Percentiles rank a stretch among this genome's conserved stretches.
These are phyloP conservation scores for Globodera rostochiensis DNA, from an alignment of 1,140 invertebrate genomes.

Conservation along the genomic window DNA sequence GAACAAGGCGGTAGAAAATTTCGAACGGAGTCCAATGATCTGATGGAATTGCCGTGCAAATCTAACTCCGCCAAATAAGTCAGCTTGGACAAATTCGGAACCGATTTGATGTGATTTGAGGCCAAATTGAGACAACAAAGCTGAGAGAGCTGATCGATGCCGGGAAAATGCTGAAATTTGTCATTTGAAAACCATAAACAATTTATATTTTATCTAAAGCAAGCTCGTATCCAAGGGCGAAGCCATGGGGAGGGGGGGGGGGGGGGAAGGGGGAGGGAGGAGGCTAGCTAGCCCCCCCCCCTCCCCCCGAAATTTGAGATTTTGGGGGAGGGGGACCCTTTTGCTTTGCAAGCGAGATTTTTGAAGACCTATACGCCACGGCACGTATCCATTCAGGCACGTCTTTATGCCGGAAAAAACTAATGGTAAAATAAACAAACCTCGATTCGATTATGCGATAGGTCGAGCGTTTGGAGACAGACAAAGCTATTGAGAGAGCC, in stretches of 20 bases:
- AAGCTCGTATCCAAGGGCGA: neutral
- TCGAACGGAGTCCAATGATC: constrained; percentile 14
- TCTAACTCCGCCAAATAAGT: neutral
- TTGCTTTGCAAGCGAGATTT: too few relatives aligned
- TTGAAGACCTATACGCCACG: too few relatives aligned
- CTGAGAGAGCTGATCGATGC: constrained; percentile 17
- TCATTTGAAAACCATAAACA: neutral
- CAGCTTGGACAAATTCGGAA: constrained; percentile 28
- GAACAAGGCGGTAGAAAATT: neutral
- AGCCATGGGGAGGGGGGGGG: neutral
- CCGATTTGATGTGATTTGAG: constrained; percentile 25
- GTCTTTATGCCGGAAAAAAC: too few relatives aligned
- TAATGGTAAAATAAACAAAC: neutral
- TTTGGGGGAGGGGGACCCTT: too few relatives aligned
- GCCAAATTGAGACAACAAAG: constrained; percentile 13
- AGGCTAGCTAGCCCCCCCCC: too few relatives aligned
- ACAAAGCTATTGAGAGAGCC: constrained; percentile 17
- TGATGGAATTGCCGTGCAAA: constrained; percentile 33
- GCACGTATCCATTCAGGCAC: too few relatives aligned
- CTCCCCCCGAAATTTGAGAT: too few relatives aligned
- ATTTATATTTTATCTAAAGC: neutral
- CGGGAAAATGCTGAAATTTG: constrained; percentile 21
- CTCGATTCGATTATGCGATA: constrained; percentile 37
- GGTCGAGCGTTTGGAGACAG: constrained; percentile 14
- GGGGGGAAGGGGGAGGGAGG: too few relatives aligned